Conservation (phyloP, 2,888 invertebrate genomes). For the Dusona sp. region DNA sequence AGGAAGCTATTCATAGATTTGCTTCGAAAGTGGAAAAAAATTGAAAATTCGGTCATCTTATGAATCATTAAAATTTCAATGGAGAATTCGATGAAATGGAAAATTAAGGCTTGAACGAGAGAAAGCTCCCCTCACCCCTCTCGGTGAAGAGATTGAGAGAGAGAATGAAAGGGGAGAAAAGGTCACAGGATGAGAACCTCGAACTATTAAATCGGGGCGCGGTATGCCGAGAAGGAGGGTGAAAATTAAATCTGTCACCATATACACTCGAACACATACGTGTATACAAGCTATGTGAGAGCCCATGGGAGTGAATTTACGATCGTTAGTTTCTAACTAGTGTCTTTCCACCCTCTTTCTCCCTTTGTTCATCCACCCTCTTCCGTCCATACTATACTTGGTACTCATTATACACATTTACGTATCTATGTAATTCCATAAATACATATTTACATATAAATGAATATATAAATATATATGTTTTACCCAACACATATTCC, state of each 20-base stretch:
- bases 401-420: constrained; percentile 7
- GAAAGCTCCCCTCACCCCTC: neutral
- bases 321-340: constrained; percentile 48
- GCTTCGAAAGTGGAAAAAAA: too few species aligned
- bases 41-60: neutral
- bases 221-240: constrained; percentile 48
- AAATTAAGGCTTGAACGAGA: constrained; percentile 39
- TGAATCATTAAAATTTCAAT: neutral
- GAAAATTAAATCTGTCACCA: constrained; percentile 59
- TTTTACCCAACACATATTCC: too few species aligned
- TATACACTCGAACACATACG: constrained; percentile 31
- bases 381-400: constrained; percentile 6
- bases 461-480: neutral
- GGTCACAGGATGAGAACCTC: constrained; percentile 48
- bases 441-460: neutral
- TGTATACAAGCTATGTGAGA: constrained; percentile 1
- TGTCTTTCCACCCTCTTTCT: constrained; percentile 48
- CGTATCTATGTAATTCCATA: neutral
- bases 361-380: constrained; percentile 30
- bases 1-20: neutral
- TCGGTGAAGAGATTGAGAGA: neutral
- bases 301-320: constrained; percentile 29
- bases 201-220: constrained; percentile 60
- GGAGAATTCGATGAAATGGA: constrained; percentile 19
- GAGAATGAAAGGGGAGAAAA: neutral